Conservation (phyloP, 2,888 invertebrate genomes). For the Sesamia inferens region DNA sequence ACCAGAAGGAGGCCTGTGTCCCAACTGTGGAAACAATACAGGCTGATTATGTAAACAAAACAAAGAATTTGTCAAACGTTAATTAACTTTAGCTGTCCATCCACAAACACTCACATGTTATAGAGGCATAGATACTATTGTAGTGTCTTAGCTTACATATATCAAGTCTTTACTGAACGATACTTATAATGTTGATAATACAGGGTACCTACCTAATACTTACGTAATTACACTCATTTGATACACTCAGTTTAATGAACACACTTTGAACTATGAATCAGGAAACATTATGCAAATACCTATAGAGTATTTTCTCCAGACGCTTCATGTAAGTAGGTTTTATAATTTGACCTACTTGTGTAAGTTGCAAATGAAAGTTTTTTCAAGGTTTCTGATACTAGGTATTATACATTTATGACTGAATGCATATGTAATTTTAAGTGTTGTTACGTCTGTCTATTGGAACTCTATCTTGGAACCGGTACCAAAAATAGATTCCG, state of each 20-base stretch:
- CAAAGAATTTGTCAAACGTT: too few relatives aligned
- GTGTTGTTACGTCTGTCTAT: background rate
- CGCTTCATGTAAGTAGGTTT: background rate
- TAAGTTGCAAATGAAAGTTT: slow-evolving; percentile 5
- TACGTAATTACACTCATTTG: slow-evolving; percentile 14
- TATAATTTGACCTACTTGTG: background rate
- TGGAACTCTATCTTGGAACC: too few relatives aligned
- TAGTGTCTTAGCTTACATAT: background rate
- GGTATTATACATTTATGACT: background rate
- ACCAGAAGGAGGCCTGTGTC: too few relatives aligned
- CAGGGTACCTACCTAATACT: background rate
- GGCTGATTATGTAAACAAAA: too few relatives aligned
- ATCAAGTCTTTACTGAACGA: slow-evolving; percentile 10
- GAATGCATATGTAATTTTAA: background rate
- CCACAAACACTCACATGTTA: background rate
- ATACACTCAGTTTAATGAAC: slow-evolving; percentile 14
- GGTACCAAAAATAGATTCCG: too few relatives aligned
- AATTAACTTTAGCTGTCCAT: background rate
- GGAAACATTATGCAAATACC: slow-evolving; percentile 15
- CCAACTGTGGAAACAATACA: too few relatives aligned
- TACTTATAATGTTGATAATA: background rate
- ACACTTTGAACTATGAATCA: slow-evolving; percentile 28
- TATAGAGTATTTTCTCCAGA: slow-evolving; percentile 19
- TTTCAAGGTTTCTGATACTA: background rate
- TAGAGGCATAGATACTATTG: slow-evolving; percentile 9